Evolutionary conservation across 1,140 invertebrate species (phyloP), one percentile per base, ranked within the genome.

Genomic region (Zaprionus vittiger): DNA sequence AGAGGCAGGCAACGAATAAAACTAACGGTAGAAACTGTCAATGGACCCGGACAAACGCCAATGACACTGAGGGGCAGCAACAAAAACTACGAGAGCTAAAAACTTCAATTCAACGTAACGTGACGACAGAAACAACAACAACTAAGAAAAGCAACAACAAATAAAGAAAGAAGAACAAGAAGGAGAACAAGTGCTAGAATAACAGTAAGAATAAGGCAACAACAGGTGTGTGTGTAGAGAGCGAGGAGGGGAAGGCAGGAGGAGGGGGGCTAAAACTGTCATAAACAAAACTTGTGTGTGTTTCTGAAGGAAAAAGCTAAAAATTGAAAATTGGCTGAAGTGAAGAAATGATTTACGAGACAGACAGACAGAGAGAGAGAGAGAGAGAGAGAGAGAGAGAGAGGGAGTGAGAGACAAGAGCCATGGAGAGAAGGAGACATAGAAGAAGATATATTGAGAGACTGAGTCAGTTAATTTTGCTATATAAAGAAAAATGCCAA

Each of bases 11-110:
- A 76, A 61, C 73, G 61, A 54, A 59, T 66, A 67, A 73, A 63
- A 55, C 62, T 59, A 75, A 80, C 83, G 78, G 83, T 83, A 73
- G 83, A 84, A 73, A 86, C 84, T 76, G 81, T 74, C 84, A 89
- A 84, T 90, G 79, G 56, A 86, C 83, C 67, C 74, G 63, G 74
- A 68, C 22, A 26, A 54, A 54, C 9, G 56, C n/a, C 56, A 54
- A 70, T 52, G 75, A 75, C 26, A 38, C 34, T 34, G 24, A 41
- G 38, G 38, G 14, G 38, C 38, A 41, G 15, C 28, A 59, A 20
- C 67, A 85, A 75, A 81, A 85, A 86, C 65, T 86, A 9, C 26
- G 57, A 84, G 57, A 84, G 69, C 64, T 55, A 79, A 69, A 65
- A 81, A 85, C 79, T 77, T 73, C 49, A 73, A 73, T 41, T 72